Conservation (phyloP, 2,113 vertebrate genomes). For the Limanda limanda region DNA sequence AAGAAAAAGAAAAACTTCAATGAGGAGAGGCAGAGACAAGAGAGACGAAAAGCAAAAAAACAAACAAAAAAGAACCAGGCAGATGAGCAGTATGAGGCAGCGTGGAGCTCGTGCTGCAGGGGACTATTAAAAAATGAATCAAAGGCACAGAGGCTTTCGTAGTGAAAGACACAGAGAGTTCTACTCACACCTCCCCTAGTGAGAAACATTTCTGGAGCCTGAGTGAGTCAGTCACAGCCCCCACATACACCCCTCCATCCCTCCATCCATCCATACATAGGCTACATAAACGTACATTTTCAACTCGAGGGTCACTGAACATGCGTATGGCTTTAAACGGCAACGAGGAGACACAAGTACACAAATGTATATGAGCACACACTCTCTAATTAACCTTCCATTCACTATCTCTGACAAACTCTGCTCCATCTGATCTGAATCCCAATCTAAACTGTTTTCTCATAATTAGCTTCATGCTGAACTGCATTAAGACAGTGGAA, state of each 20-base stretch:
- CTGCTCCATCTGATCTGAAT: conserved; percentile 19
- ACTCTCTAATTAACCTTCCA: conserved; percentile 42
- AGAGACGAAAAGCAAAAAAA: conserved; percentile 22
- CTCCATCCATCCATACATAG: not conserved
- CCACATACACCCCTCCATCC: not conserved
- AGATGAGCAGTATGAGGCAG: conserved; percentile 48
- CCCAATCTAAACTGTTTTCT: not conserved
- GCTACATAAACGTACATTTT: not conserved
- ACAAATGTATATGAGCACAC: not conserved
- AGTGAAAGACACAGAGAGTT: conserved; percentile 41
- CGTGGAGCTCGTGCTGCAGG: conserved; percentile 58
- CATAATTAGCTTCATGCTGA: conserved; percentile 11
- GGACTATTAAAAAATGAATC: conserved; percentile 79
- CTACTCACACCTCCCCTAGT: conserved; percentile 31
- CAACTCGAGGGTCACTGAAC: not conserved
- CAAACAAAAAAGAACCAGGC: conserved; percentile 15
- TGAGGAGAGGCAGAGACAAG: conserved; percentile 5
- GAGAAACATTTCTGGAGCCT: conserved; percentile 28
- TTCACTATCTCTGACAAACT: conserved; percentile 22
- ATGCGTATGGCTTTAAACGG: not conserved
- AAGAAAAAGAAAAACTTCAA: conserved; percentile 45
- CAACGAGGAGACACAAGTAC: not conserved
- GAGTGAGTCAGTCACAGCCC: conserved; percentile 41
- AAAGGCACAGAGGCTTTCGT: conserved; percentile 61
- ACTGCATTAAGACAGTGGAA: too few relatives aligned